Percentiles rank a stretch among this genome's conserved stretches.
Evolutionary conservation across 2,888 invertebrate species (phyloP).

Genomic region (Ennomos erosarius): DNA sequence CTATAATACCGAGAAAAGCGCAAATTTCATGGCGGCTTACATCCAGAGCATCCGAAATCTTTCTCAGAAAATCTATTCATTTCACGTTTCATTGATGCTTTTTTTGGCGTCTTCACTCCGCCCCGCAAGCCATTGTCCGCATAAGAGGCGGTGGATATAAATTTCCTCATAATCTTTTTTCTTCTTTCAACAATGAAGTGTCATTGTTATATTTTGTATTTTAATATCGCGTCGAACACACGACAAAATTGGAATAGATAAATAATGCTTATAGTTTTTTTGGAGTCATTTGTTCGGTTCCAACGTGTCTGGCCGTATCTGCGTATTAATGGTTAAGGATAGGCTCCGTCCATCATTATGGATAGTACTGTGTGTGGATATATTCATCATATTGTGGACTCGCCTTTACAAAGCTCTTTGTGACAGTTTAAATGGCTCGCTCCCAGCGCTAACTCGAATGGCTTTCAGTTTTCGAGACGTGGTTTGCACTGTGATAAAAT

Average conservation of each 20-base stretch:
- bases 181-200: conserved; percentile 65
- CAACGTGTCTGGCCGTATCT: conserved; percentile 71
- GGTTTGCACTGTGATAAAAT: conserved; percentile 17
- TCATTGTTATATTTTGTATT: conserved; percentile 81
- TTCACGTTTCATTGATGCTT: conserved; percentile 66
- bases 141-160: conserved; percentile 57
- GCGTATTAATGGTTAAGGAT: conserved; percentile 62
- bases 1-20: conserved; percentile 55
- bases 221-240: conserved; percentile 74
- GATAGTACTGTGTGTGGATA: conserved; percentile 40
- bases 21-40: conserved; percentile 66
- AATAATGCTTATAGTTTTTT: conserved; percentile 71
- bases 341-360: conserved; percentile 51
- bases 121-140: conserved; percentile 62
- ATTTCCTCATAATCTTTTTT: conserved; percentile 65
- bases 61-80: conserved; percentile 61
- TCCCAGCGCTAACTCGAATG: conserved; percentile 15
- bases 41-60: conserved; percentile 52
- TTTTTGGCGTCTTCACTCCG: conserved; percentile 58
- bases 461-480: conserved; percentile 15
- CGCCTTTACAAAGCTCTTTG: conserved; percentile 42
- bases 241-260: conserved; percentile 76
- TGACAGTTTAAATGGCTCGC: conserved; percentile 35
- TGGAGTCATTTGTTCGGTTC: conserved; percentile 59
- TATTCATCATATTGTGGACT: conserved; percentile 47